phyloP scores from a whole-genome alignment of 2,888 invertebrate genomes.

The Mythimna albipuncta region DNA sequence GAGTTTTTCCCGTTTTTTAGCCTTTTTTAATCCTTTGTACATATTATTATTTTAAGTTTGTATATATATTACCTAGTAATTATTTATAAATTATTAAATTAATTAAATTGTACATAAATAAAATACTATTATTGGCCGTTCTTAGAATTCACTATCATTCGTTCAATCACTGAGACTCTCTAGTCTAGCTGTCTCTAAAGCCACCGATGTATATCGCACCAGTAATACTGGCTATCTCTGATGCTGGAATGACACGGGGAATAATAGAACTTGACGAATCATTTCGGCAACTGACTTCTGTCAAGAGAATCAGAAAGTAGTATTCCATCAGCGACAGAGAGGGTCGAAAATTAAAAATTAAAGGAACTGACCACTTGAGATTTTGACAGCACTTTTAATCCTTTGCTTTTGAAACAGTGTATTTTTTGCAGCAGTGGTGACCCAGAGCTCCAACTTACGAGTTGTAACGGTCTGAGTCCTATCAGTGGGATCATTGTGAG shows the following conservation, averaged over 20 bases:
- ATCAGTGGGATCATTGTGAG: no score
- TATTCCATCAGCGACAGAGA: background rate
- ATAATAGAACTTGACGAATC: background rate
- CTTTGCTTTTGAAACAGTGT: background rate
- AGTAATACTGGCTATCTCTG: background rate
- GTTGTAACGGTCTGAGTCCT: background rate
- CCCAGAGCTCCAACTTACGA: background rate
- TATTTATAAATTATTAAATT: no score
- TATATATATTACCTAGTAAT: no score
- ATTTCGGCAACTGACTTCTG: background rate
- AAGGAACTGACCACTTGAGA: background rate
- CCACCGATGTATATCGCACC: background rate
- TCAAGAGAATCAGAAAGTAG: background rate
- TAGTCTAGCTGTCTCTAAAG: no score
- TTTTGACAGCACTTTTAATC: background rate
- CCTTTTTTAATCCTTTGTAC: no score
- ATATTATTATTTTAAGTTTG: no score
- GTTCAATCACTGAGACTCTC: background rate
- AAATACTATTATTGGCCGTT: constrained; percentile 1
- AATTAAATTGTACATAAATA: no score
- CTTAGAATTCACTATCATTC: background rate
- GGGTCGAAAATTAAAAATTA: background rate
- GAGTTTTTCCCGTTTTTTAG: no score
- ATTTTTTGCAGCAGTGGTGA: background rate
- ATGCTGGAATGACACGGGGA: background rate